Percentiles rank a stretch among this genome's conserved stretches.
Conservation (phyloP, 2,113 vertebrate species). For the Syrmaticus mikado region DNA sequence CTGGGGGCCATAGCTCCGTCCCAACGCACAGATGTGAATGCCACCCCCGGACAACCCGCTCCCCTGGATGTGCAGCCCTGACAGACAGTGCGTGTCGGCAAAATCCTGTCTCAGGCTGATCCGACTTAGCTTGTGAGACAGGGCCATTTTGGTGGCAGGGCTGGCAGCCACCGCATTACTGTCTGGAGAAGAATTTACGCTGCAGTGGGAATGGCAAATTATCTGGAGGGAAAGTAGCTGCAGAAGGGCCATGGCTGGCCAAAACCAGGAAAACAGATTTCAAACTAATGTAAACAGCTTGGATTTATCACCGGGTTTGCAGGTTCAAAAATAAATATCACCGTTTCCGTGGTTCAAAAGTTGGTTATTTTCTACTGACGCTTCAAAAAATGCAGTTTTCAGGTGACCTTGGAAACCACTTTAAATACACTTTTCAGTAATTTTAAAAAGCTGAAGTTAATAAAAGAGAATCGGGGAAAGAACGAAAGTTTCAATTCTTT, state of each 20-base stretch:
- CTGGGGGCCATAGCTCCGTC: not conserved
- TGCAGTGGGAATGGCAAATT: slow-evolving; percentile 63
- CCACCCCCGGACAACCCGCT: not conserved
- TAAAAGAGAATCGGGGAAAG: slow-evolving; percentile 48
- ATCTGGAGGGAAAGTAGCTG: slow-evolving; percentile 62
- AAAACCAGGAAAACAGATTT: slow-evolving; percentile 71
- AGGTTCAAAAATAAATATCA: slow-evolving; percentile 73
- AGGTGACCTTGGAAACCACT: slow-evolving; percentile 62
- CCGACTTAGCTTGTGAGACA: slow-evolving; percentile 65
- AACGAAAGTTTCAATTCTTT: slow-evolving; percentile 41
- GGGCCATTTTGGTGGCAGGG: slow-evolving; percentile 66
- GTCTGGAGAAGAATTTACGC: slow-evolving; percentile 63
- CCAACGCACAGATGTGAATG: not conserved
- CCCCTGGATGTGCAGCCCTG: not conserved
- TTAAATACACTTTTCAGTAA: slow-evolving; percentile 52
- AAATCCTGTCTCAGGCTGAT: slow-evolving; percentile 72
- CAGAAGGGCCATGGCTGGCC: slow-evolving; percentile 39
- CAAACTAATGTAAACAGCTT: slow-evolving; percentile 72
- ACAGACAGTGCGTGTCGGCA: slow-evolving; percentile 57
- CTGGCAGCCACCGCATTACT: slow-evolving; percentile 65
- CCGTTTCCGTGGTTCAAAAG: not conserved
- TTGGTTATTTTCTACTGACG: slow-evolving; percentile 56
- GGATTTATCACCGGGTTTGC: slow-evolving; percentile 63
- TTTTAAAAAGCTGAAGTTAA: slow-evolving; percentile 56
- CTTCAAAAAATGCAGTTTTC: slow-evolving; percentile 55